phyloP scores from a whole-genome alignment of 2,113 vertebrate species.

The Casuarius casuarius region DNA sequence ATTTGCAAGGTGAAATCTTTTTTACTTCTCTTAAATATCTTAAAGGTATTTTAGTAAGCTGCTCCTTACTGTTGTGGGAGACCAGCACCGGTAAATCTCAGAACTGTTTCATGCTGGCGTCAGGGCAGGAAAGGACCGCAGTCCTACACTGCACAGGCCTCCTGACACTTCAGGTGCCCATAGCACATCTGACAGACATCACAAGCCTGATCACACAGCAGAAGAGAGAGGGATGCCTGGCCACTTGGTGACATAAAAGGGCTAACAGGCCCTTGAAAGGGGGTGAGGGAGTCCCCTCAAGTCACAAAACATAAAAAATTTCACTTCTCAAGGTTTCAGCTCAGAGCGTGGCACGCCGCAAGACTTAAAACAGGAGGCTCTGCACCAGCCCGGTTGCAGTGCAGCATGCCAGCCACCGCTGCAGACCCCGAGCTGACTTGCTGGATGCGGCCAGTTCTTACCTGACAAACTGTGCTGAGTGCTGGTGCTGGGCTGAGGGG shows the following conservation, averaged over 20 bases:
- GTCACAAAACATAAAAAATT: not conserved
- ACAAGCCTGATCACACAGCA: not conserved
- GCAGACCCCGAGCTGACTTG: not conserved
- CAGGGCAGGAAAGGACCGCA: not conserved
- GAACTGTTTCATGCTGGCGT: not conserved
- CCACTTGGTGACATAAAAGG: not conserved
- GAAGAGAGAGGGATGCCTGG: not conserved
- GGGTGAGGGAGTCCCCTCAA: accelerated
- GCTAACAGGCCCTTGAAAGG: not conserved
- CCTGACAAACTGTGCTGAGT: not conserved
- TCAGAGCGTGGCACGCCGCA: accelerated
- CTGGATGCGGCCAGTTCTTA: not conserved
- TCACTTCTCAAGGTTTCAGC: not conserved
- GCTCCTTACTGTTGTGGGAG: not conserved
- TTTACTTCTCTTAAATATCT: not conserved
- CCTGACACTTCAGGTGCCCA: not conserved
- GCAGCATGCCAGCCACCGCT: not conserved
- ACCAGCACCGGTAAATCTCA: accelerated
- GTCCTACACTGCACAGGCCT: not conserved
- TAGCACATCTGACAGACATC: accelerated
- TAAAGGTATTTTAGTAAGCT: conserved; percentile 12
- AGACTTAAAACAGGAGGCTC: not conserved
- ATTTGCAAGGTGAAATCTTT: conserved; percentile 42
- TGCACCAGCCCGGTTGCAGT: not conserved
- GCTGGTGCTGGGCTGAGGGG: not conserved